These are phyloP conservation scores for Acanthochromis polyacanthus DNA, from an alignment of 2,113 vertebrate species.

Conservation along the genomic window DNA sequence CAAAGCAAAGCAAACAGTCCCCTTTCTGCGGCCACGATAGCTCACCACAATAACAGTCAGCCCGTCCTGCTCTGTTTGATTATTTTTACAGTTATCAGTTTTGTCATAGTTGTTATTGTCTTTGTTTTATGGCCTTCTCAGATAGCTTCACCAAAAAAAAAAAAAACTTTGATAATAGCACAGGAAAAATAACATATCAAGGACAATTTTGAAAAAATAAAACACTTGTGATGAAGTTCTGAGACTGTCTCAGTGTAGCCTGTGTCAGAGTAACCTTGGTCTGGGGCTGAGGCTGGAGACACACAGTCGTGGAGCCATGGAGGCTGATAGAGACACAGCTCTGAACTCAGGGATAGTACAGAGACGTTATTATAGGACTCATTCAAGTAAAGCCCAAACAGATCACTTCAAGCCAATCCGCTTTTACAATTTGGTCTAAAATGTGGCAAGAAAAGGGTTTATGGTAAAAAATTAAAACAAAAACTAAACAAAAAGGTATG, in stretches of 20 bases:
- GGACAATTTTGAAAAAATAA: slow-evolving; percentile 63
- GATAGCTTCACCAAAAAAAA: slow-evolving; percentile 63
- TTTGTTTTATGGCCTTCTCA: slow-evolving; percentile 77
- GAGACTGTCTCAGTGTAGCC: slow-evolving; percentile 65
- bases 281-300: slow-evolving; percentile 74
- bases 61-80: slow-evolving; percentile 51
- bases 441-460: slow-evolving; percentile 17
- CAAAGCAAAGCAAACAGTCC: slow-evolving; percentile 60
- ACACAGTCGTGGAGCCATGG: slow-evolving; percentile 53
- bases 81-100: slow-evolving; percentile 72
- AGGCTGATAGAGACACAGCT: slow-evolving; percentile 48
- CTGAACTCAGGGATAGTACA: slow-evolving; percentile 11
- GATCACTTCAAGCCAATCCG: slow-evolving; percentile 34
- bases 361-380: slow-evolving; percentile 21
- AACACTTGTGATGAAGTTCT: slow-evolving; percentile 58
- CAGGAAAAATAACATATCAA: slow-evolving; percentile 57
- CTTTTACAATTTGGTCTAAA: slow-evolving; percentile 43
- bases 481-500: not conserved
- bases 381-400: slow-evolving; percentile 39
- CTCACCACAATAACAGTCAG: slow-evolving; percentile 49
- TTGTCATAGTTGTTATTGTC: slow-evolving; percentile 63
- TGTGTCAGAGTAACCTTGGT: slow-evolving; percentile 72
- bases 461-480: not conserved
- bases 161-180: slow-evolving; percentile 76
- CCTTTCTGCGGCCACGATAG: slow-evolving; percentile 18